Conservation (phyloP, 1,140 invertebrate species). For the Notospermus geniculatus region DNA sequence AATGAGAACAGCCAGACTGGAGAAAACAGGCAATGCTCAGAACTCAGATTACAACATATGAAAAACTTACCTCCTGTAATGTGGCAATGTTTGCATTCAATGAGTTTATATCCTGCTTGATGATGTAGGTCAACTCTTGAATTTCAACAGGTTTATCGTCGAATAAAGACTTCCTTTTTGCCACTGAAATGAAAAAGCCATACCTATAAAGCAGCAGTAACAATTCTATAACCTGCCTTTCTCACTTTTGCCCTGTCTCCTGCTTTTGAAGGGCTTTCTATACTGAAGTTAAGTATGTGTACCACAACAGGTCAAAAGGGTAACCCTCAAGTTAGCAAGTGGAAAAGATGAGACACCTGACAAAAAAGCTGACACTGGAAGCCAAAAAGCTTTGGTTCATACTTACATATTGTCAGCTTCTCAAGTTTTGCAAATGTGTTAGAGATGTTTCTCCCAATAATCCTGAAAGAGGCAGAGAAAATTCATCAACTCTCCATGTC, state of each 20-base stretch:
- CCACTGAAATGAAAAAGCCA: slow-evolving; percentile 75
- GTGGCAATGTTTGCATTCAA: slow-evolving; percentile 93
- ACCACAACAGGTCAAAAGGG: too few relatives aligned
- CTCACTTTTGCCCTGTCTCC: too few relatives aligned
- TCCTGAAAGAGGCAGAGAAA: slow-evolving; percentile 61
- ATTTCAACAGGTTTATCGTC: slow-evolving; percentile 92
- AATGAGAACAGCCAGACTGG: too few relatives aligned
- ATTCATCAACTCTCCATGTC: background rate
- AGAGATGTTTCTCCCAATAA: slow-evolving; percentile 91
- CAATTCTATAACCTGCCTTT: too few relatives aligned
- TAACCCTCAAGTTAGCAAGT: background rate
- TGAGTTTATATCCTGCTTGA: slow-evolving; percentile 92
- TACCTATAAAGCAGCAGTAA: too few relatives aligned
- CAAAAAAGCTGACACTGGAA: too few relatives aligned
- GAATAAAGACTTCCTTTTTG: slow-evolving; percentile 95
- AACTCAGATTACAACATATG: background rate
- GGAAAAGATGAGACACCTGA: background rate
- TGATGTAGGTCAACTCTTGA: slow-evolving; percentile 95
- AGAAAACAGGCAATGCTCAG: background rate
- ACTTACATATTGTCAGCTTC: slow-evolving; percentile 89
- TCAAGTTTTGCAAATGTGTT: slow-evolving; percentile 96
- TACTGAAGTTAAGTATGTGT: too few relatives aligned
- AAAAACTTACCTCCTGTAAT: slow-evolving; percentile 52
- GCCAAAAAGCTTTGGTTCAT: background rate
- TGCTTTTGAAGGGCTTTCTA: too few relatives aligned